Evolutionary conservation across 2,797 vertebrate species (phyloP), one percentile per base, ranked within the genome.

Genomic region (Yasuhikotakia modesta): DNA sequence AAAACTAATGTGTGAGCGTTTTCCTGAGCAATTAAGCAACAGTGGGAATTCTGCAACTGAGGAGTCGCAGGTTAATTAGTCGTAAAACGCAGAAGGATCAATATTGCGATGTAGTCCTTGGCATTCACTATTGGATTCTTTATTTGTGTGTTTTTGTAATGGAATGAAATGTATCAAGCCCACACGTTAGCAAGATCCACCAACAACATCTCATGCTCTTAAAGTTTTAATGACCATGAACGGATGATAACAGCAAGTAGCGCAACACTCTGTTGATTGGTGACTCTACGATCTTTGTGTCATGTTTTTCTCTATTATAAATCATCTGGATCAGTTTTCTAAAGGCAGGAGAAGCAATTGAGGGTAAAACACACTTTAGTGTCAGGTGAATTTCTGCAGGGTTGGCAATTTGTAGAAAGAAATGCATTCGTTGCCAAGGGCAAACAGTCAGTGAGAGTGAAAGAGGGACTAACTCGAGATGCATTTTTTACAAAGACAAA

Each of bases 1-100:
- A 53, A 43, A 22, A 0, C 21, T 57, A 3, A 1, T 17, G 13
- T 67, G 24, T 14, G 11, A 76, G 11, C 21, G 2, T 58, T 68
- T 24, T 12, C 52, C 57, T 43, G 5, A 48, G 73, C 50, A 55
- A 55, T 75, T 55, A 66, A 43, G 35, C 66, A 75, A 75, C 73
- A 68, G 63, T 66, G 14, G 11, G 12, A 76, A 68, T 30, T 43
- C 19, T 61, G 48, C 0, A 5, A 55, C 8, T 22, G 43, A 60
- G 52, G 17, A 61, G 53, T 24, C 27, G 74, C 39, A 2, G 53
- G 39, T 66, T 63, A 73, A 39, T 79, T 53, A 48, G 24, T 32
- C 43, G 1, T 74, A 70, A 80, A 80, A 70, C 45, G 24, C 66
- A 32, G 65, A 22, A 6, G 57, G 32, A 70, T 69, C 72, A 74